phyloP scores from a whole-genome alignment of 2,888 invertebrate species.

The Neuroscelio doddi region DNA sequence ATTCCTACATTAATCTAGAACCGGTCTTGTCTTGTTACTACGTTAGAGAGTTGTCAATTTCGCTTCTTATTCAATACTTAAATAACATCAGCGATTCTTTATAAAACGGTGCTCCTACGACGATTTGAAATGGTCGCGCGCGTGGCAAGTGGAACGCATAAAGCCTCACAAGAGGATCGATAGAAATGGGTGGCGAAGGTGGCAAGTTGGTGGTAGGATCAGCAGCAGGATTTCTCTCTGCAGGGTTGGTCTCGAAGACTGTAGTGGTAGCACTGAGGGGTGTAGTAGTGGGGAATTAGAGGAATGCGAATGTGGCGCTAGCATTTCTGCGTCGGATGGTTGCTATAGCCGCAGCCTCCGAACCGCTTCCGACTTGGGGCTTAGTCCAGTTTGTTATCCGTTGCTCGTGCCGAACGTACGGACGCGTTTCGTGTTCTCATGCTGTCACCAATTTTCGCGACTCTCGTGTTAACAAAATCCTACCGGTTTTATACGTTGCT shows the following conservation, averaged over 20 bases:
- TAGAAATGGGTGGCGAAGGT: constrained; percentile 47
- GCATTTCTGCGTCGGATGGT: constrained; percentile 55
- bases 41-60: too few relatives aligned
- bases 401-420: neutral
- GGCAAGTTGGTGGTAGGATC: constrained; percentile 25
- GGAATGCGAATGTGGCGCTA: constrained; percentile 33
- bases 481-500: neutral
- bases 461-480: neutral
- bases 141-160: constrained; percentile 54
- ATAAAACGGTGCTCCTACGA: neutral
- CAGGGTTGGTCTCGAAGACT: constrained; percentile 19
- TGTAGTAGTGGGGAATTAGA: constrained; percentile 20
- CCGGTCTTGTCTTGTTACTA: too few relatives aligned
- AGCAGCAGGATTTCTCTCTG: constrained; percentile 22
- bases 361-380: constrained; percentile 14
- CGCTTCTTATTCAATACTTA: too few relatives aligned
- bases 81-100: too few relatives aligned
- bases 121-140: constrained; percentile 36
- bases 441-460: neutral
- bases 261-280: constrained; percentile 34
- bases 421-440: constrained; percentile 5
- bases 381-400: constrained; percentile 1
- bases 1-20: too few relatives aligned
- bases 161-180: constrained; percentile 60
- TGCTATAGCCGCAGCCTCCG: constrained; percentile 53